phyloP scores from a whole-genome alignment of 1,140 invertebrate species.

The Eueides isabella region DNA sequence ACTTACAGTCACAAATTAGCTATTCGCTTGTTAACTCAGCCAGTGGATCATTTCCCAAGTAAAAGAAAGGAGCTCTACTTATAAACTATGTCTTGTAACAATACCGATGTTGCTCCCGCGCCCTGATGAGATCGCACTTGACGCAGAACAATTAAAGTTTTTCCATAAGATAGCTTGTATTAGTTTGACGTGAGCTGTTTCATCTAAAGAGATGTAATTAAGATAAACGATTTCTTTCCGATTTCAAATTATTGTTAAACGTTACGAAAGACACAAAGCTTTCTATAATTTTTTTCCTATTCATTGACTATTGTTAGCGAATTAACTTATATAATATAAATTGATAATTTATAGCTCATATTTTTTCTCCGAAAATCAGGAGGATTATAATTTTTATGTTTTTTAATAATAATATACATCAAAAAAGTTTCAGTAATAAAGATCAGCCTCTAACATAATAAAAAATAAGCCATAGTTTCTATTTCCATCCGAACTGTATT shows the following conservation, averaged over 20 bases:
- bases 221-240: conserved; percentile 29
- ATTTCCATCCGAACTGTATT: neutral
- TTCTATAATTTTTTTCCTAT: neutral
- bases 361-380: too few relatives aligned
- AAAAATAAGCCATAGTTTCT: too few relatives aligned
- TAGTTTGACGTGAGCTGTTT: conserved; percentile 12
- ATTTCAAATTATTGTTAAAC: conserved; percentile 2
- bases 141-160: conserved; percentile 54
- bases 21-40: conserved; percentile 23
- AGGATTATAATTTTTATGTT: too few relatives aligned
- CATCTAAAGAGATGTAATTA: conserved; percentile 36
- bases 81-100: conserved; percentile 61
- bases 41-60: conserved; percentile 67
- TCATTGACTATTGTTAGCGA: neutral
- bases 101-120: conserved; percentile 51
- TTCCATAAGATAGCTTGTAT: conserved; percentile 41
- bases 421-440: too few relatives aligned
- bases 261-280: neutral
- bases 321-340: too few relatives aligned
- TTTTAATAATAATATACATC: too few relatives aligned
- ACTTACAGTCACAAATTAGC: conserved; percentile 4
- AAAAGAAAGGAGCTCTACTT: conserved; percentile 72
- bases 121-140: conserved; percentile 45
- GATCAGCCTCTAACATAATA: too few relatives aligned
- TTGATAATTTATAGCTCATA: neutral